Percentiles rank a stretch among this genome's conserved stretches.
These are phyloP conservation scores for Fulica atra DNA, from an alignment of 2,113 vertebrate species.

Conservation along the genomic window DNA sequence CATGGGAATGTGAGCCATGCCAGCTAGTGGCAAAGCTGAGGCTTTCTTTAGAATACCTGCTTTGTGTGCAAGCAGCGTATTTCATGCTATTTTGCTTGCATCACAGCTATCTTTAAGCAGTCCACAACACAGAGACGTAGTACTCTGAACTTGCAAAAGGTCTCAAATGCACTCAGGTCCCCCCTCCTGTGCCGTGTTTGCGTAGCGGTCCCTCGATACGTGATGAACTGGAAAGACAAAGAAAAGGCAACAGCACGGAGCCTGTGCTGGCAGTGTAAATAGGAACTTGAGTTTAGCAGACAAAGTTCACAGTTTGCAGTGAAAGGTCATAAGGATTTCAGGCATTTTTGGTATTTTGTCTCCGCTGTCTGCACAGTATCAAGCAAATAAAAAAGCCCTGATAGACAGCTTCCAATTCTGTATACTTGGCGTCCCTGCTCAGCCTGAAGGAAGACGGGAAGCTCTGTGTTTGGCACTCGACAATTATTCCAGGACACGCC, in stretches of 20 bases:
- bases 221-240: constrained; percentile 7
- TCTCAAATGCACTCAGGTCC: constrained; percentile 14
- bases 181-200: not conserved
- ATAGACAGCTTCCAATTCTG: constrained; percentile 50
- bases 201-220: not conserved
- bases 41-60: not conserved
- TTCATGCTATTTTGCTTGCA: not conserved
- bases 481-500: constrained; percentile 25
- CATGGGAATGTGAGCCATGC: not conserved
- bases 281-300: constrained; percentile 1
- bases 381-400: not conserved
- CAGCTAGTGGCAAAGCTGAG: not conserved
- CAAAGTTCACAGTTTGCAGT: constrained; percentile 64
- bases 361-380: constrained; percentile 55
- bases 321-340: constrained; percentile 61
- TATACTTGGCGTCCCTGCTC: constrained; percentile 38
- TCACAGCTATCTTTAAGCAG: not conserved
- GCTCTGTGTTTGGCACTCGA: constrained; percentile 26
- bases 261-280: constrained; percentile 3
- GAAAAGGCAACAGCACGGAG: constrained; percentile 18
- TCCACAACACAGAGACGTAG: not conserved
- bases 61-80: not conserved
- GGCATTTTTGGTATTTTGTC: constrained; percentile 58
- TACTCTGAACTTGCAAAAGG: not conserved
- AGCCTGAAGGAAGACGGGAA: constrained; percentile 47